Evolutionary conservation across 2,888 invertebrate genomes (phyloP), one percentile per base, ranked within the genome.

Genomic region (Cyclophora albipunctata): DNA sequence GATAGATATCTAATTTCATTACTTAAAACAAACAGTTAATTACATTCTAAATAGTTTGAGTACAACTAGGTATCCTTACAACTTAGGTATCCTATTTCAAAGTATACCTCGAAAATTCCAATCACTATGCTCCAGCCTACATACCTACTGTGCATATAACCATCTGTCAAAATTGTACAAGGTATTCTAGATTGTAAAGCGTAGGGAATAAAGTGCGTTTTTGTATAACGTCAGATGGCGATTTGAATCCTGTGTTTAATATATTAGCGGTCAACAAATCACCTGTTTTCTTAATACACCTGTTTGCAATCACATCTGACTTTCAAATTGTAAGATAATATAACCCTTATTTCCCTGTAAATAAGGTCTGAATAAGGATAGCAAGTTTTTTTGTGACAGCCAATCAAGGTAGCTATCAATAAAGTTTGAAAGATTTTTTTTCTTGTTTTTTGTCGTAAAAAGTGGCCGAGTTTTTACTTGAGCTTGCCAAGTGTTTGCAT

Each of bases 261-360:
- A 82, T 79, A 83, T 82, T 81, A 82, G 83, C 77, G 81, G 81
- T 81, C 79, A 76, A 75, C 79, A 81, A 80, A 77, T 86, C 87
- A 87, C 87, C 87, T 87, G 87, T 87, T 66, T 57, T 64, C 68
- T 4, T 7, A 42, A 20, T 65, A 76, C 87, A 87, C 87, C 87
- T 87, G 87, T 87, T 84, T 69, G 74, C 76, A 87, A 86, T 86
- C 86, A 87, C 85, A 85, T 84, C 82, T 84, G 81, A 81, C 78
- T 53, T 41, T 52, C n/a, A 37, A 5, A 46, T 41, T 34, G 4
- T 57, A 63, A 57, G 43, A 45, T 0, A 78, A 70, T 70, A 51
- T 60, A 3, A 43, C 54, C 71, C 58, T 44, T 74, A 71, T 46
- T 0, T 0, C 0, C 0, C 6, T 7, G 0, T 0, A 0, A 0